phyloP scores from a whole-genome alignment of 2,888 invertebrate genomes.

The Orthosia gracilis region DNA sequence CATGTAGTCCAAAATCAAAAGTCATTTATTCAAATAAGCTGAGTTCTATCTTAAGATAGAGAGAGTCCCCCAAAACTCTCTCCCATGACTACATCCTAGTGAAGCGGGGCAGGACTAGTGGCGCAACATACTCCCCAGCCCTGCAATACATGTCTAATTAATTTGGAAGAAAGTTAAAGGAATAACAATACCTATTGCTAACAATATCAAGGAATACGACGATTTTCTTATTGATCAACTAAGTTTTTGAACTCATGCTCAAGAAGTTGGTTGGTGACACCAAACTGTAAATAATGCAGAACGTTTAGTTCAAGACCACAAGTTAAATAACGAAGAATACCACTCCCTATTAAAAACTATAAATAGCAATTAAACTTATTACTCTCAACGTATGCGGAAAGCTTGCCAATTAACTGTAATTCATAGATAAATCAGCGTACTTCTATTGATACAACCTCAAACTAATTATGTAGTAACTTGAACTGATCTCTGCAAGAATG shows the following conservation, averaged over 20 bases:
- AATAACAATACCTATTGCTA: background rate
- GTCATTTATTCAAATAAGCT: too few species aligned
- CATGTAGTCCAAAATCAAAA: too few species aligned
- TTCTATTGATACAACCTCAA: constrained; percentile 51
- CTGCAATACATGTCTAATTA: too few species aligned
- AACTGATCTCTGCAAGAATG: constrained; percentile 31
- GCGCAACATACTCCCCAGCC: too few species aligned
- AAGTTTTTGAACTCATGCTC: background rate
- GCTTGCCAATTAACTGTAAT: constrained; percentile 44
- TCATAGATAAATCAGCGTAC: constrained; percentile 32
- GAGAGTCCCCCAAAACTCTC: too few species aligned
- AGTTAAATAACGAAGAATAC: constrained; percentile 21
- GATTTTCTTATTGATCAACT: background rate
- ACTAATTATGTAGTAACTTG: constrained; percentile 27
- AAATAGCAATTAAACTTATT: constrained; percentile 38
- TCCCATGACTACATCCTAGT: too few species aligned
- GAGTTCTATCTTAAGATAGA: too few species aligned
- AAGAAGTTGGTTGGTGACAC: background rate
- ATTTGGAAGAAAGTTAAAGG: too few species aligned
- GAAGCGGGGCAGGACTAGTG: too few species aligned
- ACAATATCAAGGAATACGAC: background rate
- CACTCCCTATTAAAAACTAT: constrained; percentile 11
- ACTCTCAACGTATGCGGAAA: constrained; percentile 34
- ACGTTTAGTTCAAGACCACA: background rate
- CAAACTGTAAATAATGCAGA: background rate